phyloP scores from a whole-genome alignment of 2,888 invertebrate species.

The Gandaritis pyraliata region DNA sequence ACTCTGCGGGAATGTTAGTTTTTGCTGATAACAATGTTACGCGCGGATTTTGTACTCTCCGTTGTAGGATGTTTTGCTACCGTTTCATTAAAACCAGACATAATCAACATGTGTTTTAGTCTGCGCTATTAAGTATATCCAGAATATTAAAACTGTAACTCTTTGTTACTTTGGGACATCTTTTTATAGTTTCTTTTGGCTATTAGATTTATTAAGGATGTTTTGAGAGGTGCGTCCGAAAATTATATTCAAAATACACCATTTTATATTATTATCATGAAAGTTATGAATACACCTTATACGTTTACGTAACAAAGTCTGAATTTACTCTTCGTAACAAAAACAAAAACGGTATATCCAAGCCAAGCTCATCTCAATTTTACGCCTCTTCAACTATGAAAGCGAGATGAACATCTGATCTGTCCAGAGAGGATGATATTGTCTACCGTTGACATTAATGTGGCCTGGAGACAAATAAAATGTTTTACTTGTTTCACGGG shows the following conservation, averaged over 20 bases:
- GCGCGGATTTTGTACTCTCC: conserved; percentile 10
- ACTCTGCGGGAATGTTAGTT: conserved; percentile 45
- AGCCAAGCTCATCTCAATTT: conserved; percentile 69
- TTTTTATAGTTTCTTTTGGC: too few species aligned
- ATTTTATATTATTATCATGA: too few species aligned
- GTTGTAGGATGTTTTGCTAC: conserved; percentile 18
- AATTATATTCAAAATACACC: too few species aligned
- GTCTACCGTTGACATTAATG: conserved; percentile 74
- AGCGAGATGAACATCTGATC: conserved; percentile 70
- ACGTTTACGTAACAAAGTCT: background rate
- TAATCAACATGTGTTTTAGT: background rate
- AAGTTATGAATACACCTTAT: too few species aligned
- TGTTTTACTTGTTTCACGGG: conserved; percentile 23
- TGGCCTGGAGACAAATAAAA: conserved; percentile 53
- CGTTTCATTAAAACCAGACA: conserved; percentile 12
- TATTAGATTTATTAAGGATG: too few species aligned
- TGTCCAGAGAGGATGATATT: conserved; percentile 67
- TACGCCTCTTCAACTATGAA: conserved; percentile 67
- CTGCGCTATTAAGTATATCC: too few species aligned
- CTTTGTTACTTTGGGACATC: too few species aligned
- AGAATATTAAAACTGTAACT: too few species aligned
- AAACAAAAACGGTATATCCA: conserved; percentile 42
- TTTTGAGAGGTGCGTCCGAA: too few species aligned
- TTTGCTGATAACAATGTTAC: conserved; percentile 35
- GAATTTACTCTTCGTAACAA: conserved; percentile 12